A percentile compares a stretch with the other conserved stretches of the same genome.
These are phyloP conservation scores for Andricus quercusramuli DNA, from an alignment of 2,888 invertebrate species.

Conservation along the genomic window DNA sequence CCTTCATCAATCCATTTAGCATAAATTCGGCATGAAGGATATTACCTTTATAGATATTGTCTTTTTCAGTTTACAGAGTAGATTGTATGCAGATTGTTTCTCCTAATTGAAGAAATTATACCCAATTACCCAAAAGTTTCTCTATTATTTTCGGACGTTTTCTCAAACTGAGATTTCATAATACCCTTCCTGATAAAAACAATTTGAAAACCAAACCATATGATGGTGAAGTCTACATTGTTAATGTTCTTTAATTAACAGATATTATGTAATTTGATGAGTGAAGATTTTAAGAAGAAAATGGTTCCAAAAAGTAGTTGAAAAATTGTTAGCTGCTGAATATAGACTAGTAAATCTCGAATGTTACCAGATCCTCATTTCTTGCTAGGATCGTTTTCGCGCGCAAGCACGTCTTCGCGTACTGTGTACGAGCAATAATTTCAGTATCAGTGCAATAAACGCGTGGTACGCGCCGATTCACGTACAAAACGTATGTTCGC, in stretches of 20 bases:
- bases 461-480: conserved; percentile 46
- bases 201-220: neutral
- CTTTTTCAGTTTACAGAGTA: neutral
- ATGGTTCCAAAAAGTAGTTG: neutral
- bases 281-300: neutral
- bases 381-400: conserved; percentile 49
- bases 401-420: conserved; percentile 43
- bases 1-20: conserved; percentile 1
- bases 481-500: conserved; percentile 37
- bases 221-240: too few species aligned
- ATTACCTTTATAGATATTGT: conserved; percentile 1
- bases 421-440: conserved; percentile 48
- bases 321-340: neutral
- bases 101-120: neutral
- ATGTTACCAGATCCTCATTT: neutral
- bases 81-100: neutral
- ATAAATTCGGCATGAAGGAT: conserved; percentile 11
- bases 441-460: conserved; percentile 53
- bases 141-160: too few species aligned
- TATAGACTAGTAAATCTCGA: neutral
- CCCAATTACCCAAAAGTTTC: neutral
- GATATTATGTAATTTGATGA: too few species aligned
- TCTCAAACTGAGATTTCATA: too few species aligned
- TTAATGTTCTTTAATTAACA: too few species aligned
- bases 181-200: neutral